phyloP scores from a whole-genome alignment of 2,888 invertebrate genomes.

The Cantharis nigra region DNA sequence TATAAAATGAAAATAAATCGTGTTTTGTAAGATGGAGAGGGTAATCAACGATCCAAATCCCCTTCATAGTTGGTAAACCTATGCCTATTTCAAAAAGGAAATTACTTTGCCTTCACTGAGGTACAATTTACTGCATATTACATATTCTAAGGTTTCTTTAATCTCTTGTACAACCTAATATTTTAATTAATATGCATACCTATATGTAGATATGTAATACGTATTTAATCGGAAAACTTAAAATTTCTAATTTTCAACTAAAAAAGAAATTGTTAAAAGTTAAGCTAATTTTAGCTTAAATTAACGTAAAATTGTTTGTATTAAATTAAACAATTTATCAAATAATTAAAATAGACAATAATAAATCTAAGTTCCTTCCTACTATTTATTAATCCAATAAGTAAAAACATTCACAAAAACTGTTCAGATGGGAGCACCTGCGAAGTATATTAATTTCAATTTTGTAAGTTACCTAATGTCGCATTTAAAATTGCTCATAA shows the following conservation, averaged over 20 bases:
- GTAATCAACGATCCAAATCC: slow-evolving; percentile 47
- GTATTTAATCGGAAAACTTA: neutral
- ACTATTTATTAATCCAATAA: neutral
- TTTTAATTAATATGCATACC: neutral
- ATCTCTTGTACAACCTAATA: neutral
- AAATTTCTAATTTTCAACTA: neutral
- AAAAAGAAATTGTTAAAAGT: neutral
- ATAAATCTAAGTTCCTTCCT: neutral
- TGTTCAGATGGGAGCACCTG: neutral
- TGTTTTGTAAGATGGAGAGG: slow-evolving; percentile 45
- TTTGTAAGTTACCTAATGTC: neutral
- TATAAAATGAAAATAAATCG: slow-evolving; percentile 38
- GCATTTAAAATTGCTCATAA: neutral
- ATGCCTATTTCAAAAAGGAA: slow-evolving; percentile 53
- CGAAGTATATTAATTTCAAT: neutral
- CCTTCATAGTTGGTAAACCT: slow-evolving; percentile 46
- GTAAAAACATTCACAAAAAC: neutral
- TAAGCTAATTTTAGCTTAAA: neutral
- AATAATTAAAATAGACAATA: neutral
- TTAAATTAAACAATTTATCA: neutral
- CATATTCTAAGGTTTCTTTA: slow-evolving; percentile 28
- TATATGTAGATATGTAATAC: neutral
- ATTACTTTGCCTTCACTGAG: slow-evolving; percentile 51
- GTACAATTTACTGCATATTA: slow-evolving; percentile 56
- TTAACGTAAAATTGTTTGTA: too few species aligned